Evolutionary conservation across 2,113 vertebrate genomes (phyloP).

Genomic region (Todiramphus saurophagus): DNA sequence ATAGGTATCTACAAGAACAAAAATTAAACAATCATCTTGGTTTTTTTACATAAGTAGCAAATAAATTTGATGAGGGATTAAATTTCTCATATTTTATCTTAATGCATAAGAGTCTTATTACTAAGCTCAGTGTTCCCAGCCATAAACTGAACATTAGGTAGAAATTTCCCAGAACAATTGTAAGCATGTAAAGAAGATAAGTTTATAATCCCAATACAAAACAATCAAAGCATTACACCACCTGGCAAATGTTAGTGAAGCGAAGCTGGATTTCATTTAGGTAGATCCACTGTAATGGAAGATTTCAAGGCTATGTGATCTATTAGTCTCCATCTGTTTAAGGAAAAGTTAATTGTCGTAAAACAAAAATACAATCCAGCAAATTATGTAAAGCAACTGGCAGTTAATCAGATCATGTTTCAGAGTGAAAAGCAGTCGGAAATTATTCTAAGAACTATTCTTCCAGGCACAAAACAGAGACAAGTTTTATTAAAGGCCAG

Average conservation of each 20-base stretch:
- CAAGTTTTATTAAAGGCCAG: conserved; percentile 56
- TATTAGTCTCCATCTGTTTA: conserved; percentile 55
- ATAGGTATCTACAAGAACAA: neutral
- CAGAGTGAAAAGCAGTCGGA: conserved; percentile 45
- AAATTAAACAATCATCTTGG: neutral
- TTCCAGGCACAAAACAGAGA: conserved; percentile 1
- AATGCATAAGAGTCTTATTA: neutral
- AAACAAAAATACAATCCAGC: conserved; percentile 39
- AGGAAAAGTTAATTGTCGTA: conserved; percentile 48
- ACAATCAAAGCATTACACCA: conserved; percentile 7
- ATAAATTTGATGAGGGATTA: neutral
- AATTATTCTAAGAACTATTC: conserved; percentile 58
- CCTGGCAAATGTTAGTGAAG: conserved; percentile 24
- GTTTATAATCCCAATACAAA: conserved; percentile 1
- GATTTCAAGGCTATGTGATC: conserved; percentile 32
- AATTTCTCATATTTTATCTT: neutral
- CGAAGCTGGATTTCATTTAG: conserved; percentile 40
- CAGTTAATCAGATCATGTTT: conserved; percentile 55
- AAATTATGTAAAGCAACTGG: conserved; percentile 54
- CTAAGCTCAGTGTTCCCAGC: neutral
- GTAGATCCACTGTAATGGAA: neutral
- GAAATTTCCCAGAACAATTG: neutral
- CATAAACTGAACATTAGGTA: neutral
- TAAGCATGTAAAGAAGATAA: neutral
- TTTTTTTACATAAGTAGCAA: neutral